phyloP scores from a whole-genome alignment of 2,888 invertebrate species.

The Xylocampa areola region DNA sequence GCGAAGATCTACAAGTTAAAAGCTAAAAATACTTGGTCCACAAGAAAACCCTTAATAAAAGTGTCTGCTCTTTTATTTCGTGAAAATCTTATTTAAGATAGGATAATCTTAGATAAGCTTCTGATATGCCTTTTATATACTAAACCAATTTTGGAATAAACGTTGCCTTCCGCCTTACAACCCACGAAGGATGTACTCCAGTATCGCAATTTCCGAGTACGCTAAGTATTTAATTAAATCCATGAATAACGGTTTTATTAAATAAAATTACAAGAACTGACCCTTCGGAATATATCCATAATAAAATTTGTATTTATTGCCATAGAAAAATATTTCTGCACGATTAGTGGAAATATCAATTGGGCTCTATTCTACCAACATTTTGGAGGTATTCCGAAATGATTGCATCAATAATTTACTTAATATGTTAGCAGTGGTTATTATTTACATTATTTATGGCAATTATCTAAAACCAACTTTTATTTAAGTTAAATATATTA shows the following conservation, averaged over 20 bases:
- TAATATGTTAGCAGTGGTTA: too few relatives aligned
- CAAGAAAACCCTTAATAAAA: background rate
- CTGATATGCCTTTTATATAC: conserved; percentile 19
- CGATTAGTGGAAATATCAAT: too few relatives aligned
- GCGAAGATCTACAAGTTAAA: background rate
- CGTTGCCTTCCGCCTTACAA: conserved; percentile 17
- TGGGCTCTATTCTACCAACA: too few relatives aligned
- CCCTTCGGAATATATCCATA: too few relatives aligned
- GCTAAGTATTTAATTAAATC: conserved; percentile 34
- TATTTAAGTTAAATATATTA: too few relatives aligned
- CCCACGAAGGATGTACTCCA: conserved; percentile 18
- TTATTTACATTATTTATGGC: too few relatives aligned
- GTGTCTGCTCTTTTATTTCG: background rate
- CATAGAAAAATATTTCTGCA: too few relatives aligned
- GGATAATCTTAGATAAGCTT: conserved; percentile 29
- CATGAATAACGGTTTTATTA: background rate
- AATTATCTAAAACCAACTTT: too few relatives aligned
- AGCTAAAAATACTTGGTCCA: background rate
- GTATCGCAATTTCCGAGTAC: conserved; percentile 13
- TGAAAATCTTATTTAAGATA: conserved; percentile 15
- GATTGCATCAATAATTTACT: too few relatives aligned
- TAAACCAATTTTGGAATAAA: conserved; percentile 32
- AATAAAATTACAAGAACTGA: background rate
- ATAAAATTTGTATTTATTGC: too few relatives aligned
- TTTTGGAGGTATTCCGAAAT: too few relatives aligned